Evolutionary conservation across 2,797 vertebrate species (phyloP).

Genomic region (Coregonus suidteri): DNA sequence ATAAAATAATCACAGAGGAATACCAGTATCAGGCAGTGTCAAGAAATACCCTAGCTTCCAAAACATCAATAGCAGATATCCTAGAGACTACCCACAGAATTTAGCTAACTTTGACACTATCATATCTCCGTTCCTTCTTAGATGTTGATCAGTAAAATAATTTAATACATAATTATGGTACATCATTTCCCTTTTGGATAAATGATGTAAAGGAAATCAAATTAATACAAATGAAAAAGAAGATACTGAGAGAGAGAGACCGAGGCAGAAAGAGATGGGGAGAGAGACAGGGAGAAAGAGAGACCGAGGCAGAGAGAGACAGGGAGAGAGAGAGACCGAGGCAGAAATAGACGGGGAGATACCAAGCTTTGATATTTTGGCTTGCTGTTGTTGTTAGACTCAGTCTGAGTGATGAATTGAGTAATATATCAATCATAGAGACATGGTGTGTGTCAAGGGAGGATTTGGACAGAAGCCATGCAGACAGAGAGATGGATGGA

Average conservation of each 20-base stretch:
- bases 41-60: neutral
- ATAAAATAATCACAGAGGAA: neutral
- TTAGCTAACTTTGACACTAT: neutral
- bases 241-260: neutral
- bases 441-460: neutral
- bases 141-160: neutral
- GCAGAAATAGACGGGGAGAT: no score
- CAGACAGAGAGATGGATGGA: neutral
- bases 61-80: neutral
- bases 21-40: neutral
- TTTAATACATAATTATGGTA: neutral
- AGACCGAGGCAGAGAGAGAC: no score
- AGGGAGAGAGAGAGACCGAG: no score
- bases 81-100: neutral
- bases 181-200: neutral
- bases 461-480: neutral
- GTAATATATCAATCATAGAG: slow-evolving; percentile 11
- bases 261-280: no score
- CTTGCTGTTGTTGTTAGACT: neutral
- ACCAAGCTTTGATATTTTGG: neutral
- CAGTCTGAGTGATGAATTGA: slow-evolving; percentile 23
- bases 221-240: neutral
- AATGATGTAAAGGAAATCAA: neutral
- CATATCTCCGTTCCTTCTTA: neutral
- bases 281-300: no score